Base-by-base conservation (phyloP, 2,113 vertebrate species). In the Oncorhynchus mykiss region DNA sequence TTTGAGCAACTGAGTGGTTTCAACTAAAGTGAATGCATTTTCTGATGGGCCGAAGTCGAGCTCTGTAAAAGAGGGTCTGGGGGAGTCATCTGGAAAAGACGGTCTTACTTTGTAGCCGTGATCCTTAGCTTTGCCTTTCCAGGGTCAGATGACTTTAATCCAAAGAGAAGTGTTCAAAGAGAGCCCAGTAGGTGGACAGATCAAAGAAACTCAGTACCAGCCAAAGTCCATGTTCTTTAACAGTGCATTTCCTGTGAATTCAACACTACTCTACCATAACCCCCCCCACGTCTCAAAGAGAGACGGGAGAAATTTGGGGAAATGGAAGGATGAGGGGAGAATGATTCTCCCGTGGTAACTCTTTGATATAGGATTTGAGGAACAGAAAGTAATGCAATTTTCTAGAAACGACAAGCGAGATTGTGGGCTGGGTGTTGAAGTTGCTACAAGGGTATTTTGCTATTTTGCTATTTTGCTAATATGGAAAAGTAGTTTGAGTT, bases 101-200 rank as follows among this genome's bases (percentile, higher is more conserved):
- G 2, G 67, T 49, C 73, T 60, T 62, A 70, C 78, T 79, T 82
- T 45, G 72, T 73, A 72, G 76, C 60, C 48, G 45, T 81, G 81
- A 80, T 75, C 5, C 22, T 64, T 66, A 67, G 82, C 70, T 25
- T 71, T 65, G 31, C 34, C 11, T 27, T 72, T 64, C 65, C 29
- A 39, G 57, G 80, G 77, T 72, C 80, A 82, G 62, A 48, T 34
- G 39, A 73, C 49, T 73, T 69, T 34, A 67, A 80, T 72, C 75
- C 74, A 80, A 78, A 85, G 76, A 88, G 81, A 81, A 72, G 22
- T 67, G 79, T 88, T 89, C 85, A 90, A 87, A 90, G 82, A 72
- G 82, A 24, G 60, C 81, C 75, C 76, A 80, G 84, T 67, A 65
- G 88, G 83, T 80, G 60, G 39, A 78, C 16, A 78, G 87, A 91